Evolutionary conservation across 2,888 invertebrate genomes (phyloP).

Genomic region (Acrobeloides nanus): DNA sequence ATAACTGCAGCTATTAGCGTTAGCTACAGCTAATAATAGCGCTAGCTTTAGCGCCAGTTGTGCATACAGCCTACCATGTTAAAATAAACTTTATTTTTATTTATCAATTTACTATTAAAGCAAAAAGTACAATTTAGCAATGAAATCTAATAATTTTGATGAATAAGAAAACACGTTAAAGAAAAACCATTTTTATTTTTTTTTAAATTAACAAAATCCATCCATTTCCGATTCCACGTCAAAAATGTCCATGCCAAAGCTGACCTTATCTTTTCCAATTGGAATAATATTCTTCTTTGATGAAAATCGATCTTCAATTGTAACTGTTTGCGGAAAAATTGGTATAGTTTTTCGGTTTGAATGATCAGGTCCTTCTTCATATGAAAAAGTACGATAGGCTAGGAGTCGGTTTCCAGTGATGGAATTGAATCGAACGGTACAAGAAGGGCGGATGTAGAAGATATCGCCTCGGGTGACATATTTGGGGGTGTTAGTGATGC

Average conservation of each 20-base stretch:
- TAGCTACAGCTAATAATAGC: too few relatives aligned
- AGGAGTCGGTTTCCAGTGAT: conserved; percentile 9
- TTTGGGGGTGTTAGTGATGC: too few relatives aligned
- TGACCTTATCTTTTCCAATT: too few relatives aligned
- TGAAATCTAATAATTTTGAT: not conserved
- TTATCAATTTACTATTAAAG: too few relatives aligned
- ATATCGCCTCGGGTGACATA: conserved; percentile 43
- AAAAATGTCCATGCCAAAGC: conserved; percentile 19
- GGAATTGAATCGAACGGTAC: not conserved
- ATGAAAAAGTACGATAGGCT: conserved; percentile 49
- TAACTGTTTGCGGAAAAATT: too few relatives aligned
- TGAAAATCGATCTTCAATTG: too few relatives aligned
- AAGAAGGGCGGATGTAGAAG: conserved; percentile 32
- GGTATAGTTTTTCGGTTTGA: conserved; percentile 25
- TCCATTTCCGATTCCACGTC: conserved; percentile 29
- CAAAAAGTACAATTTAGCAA: too few relatives aligned
- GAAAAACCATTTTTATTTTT: not conserved
- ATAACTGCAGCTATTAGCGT: too few relatives aligned
- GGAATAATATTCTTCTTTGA: too few relatives aligned
- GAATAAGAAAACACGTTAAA: not conserved
- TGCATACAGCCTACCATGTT: too few relatives aligned
- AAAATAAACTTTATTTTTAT: too few relatives aligned
- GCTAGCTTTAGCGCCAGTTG: too few relatives aligned
- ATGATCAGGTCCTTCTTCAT: conserved; percentile 46
- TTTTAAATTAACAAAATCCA: conserved; percentile 20